Evolutionary conservation across 2,113 vertebrate genomes (phyloP).

Genomic region (Ivindomyrus marchei): DNA sequence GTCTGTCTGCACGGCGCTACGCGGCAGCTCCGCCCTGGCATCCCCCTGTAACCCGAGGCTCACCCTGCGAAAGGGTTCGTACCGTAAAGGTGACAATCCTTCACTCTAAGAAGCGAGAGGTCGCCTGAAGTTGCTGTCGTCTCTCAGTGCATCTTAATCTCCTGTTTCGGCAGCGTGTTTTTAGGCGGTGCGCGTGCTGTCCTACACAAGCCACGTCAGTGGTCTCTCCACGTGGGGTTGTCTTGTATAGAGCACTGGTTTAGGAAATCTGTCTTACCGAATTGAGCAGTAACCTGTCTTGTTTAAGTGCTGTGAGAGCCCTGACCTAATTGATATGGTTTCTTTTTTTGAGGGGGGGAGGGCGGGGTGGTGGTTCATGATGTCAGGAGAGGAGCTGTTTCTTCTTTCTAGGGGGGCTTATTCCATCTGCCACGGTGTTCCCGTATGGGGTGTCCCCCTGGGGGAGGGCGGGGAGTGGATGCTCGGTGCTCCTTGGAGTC

Average conservation of each 20-base stretch:
- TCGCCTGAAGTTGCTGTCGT: background rate
- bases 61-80: background rate
- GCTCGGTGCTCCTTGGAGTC: background rate
- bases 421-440: background rate
- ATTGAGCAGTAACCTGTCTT: background rate
- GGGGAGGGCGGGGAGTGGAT: background rate
- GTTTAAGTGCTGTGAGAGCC: background rate
- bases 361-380: background rate
- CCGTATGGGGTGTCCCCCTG: background rate
- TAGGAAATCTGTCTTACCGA: background rate
- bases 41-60: background rate
- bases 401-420: background rate
- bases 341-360: background rate
- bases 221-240: background rate
- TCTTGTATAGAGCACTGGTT: background rate
- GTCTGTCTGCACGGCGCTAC: slow-evolving; percentile 8
- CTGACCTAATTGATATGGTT: background rate
- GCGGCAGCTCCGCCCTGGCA: background rate
- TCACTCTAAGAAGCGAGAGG: background rate
- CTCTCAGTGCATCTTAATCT: background rate
- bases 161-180: background rate
- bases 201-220: background rate
- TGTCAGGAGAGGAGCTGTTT: background rate
- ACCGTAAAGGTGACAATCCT: background rate
- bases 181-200: background rate